Evolutionary conservation across 2,888 invertebrate species (phyloP).

Genomic region (Lydus trimaculatus): DNA sequence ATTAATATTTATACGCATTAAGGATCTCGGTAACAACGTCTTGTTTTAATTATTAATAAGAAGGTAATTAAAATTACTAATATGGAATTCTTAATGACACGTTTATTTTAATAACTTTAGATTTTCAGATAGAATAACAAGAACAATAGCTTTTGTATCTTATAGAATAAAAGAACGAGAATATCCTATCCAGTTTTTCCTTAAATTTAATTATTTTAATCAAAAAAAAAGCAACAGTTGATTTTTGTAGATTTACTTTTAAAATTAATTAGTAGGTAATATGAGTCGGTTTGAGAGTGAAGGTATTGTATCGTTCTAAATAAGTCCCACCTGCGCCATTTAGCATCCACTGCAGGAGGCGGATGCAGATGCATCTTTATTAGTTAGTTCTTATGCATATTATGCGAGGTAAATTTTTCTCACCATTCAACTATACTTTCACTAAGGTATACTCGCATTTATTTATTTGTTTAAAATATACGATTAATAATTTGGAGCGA

Average conservation of each 20-base stretch:
- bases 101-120: not conserved
- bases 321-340: slow-evolving; percentile 38
- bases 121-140: no score
- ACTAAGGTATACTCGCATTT: no score
- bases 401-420: not conserved
- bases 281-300: not conserved
- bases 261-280: not conserved
- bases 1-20: no score
- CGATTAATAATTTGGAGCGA: not conserved
- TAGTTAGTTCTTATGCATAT: slow-evolving; percentile 6
- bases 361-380: slow-evolving; percentile 38
- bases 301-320: not conserved
- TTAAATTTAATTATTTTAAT: no score
- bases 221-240: no score
- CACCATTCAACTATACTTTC: not conserved
- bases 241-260: no score
- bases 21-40: no score
- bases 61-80: not conserved
- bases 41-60: no score
- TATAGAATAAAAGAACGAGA: no score
- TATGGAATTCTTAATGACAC: not conserved
- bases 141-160: no score
- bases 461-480: not conserved
- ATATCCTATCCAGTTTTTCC: no score
- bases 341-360: slow-evolving; percentile 32